These are phyloP conservation scores for Umimayanthus kanabou DNA, from an alignment of 92 coral and sea anemone species.

Conservation along the genomic window DNA sequence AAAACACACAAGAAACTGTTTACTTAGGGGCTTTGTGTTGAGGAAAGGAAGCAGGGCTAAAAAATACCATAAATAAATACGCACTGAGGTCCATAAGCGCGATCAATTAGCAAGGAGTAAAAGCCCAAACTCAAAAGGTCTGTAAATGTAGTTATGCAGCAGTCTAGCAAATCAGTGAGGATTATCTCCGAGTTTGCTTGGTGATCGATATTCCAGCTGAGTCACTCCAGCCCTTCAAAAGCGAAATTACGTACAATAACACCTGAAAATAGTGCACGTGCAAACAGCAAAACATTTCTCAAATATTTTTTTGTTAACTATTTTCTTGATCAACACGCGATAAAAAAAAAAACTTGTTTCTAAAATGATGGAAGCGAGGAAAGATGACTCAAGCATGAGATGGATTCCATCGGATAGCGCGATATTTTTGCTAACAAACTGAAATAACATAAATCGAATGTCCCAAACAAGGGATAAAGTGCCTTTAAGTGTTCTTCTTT, in stretches of 20 bases:
- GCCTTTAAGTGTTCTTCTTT: neutral
- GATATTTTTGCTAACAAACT: conserved; percentile 46
- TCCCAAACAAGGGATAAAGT: conserved; percentile 45
- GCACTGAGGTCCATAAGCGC: conserved; percentile 24
- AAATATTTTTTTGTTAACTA: neutral
- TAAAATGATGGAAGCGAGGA: neutral
- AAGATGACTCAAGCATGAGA: conserved; percentile 21
- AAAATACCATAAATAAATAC: conserved; percentile 7
- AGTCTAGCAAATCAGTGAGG: conserved; percentile 25
- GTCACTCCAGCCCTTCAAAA: conserved; percentile 5
- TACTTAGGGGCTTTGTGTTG: conserved; percentile 30
- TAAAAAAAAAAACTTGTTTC: conserved; percentile 11
- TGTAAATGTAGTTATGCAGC: conserved; percentile 19
- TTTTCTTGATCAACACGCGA: conserved; percentile 12
- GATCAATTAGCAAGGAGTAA: conserved; percentile 10
- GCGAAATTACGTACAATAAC: conserved; percentile 14
- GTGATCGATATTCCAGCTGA: conserved; percentile 36
- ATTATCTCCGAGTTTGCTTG: conserved; percentile 12
- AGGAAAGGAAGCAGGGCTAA: conserved; percentile 21
- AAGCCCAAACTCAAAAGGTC: conserved; percentile 27
- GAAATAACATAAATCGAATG: conserved; percentile 25
- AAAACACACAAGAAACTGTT: conserved; percentile 21
- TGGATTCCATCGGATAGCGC: conserved; percentile 8
- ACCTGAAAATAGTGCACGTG: neutral
- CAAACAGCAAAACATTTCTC: neutral